Evolutionary conservation across 2,888 invertebrate species (phyloP), one percentile per base, ranked within the genome.

Genomic region (Pterobdella sp.): DNA sequence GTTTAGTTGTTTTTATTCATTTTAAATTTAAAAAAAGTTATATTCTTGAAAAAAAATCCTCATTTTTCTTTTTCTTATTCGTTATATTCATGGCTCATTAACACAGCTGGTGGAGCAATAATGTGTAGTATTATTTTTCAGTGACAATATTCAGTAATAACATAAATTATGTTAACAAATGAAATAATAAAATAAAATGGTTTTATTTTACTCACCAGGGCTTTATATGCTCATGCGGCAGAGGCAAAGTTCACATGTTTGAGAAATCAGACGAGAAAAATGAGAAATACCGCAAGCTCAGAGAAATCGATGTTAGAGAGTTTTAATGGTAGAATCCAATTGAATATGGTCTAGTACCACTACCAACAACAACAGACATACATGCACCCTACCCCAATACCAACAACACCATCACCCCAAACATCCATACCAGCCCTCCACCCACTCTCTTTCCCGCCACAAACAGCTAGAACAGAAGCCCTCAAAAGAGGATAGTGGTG

Each of bases 201-300:
- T 42, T 42, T 42, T 42, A 14, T 42, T n/a, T n/a, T n/a, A n/a
- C n/a, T n/a, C 37, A 68, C 36, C 18, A 60, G 36, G 71, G 71
- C 35, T 71, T 71, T 29, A 56, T 71, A n/a, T 71, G 71, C 35
- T 34, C 71, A n/a, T 71, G 71, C 36, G 71, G 71, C 31, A 29
- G 71, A 60, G 71, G 71, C 14, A 71, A 71, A 31, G 52, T 71
- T 29, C 63, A 63, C n/a, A 49, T 71, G 71, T 71, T 60, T 60
- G 71, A 71, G 63, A 71, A 60, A n/a, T 26, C 36, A 14, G 71
- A 71, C 36, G 71, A 71, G 22, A 34, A 35, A 7, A 71, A 71
- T 31, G 71, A 71, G 35, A 71, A 63, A 29, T 71, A 71, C 52
- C 31, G 37, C 18, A 71, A 63, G 31, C 71, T 71, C 35, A 42